A percentile compares a stretch with the other conserved stretches of the same genome.
These are phyloP conservation scores for Semicossyphus pulcher DNA, from an alignment of 2,113 vertebrate species.

Conservation along the genomic window DNA sequence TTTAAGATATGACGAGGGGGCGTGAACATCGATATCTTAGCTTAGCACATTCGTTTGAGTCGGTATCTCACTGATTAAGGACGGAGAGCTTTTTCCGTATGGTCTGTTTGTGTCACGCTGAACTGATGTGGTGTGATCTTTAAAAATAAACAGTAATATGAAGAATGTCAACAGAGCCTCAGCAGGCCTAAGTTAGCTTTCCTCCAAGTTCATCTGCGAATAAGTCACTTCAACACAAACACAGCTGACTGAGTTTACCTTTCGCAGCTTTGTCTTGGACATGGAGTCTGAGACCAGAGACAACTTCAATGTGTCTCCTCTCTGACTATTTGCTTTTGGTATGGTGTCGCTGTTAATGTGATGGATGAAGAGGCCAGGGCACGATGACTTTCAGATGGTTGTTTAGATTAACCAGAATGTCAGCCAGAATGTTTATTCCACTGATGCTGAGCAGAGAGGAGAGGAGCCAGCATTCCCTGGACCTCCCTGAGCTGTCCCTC, in stretches of 20 bases:
- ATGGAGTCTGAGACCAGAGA: not conserved
- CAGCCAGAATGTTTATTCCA: constrained; percentile 59
- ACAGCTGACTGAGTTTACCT: constrained; percentile 33
- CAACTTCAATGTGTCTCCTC: not conserved
- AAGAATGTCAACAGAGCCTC: constrained; percentile 3
- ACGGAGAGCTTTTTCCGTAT: too few species aligned
- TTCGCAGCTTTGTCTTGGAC: constrained; percentile 44
- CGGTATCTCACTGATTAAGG: too few species aligned
- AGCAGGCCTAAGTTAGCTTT: not conserved
- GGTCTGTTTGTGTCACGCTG: not conserved
- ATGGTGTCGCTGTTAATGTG: constrained; percentile 1
- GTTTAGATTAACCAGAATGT: constrained; percentile 48
- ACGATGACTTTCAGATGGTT: not conserved
- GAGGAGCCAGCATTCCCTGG: constrained; percentile 19
- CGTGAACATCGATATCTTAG: too few species aligned
- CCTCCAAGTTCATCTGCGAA: constrained; percentile 8
- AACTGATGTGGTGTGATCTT: not conserved
- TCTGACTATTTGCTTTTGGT: constrained; percentile 26
- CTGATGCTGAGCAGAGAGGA: constrained; percentile 58
- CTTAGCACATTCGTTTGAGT: too few species aligned
- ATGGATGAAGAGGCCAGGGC: constrained; percentile 3
- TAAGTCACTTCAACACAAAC: constrained; percentile 46
- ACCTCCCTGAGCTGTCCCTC: not conserved
- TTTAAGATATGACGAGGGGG: too few species aligned
- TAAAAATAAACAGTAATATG: constrained; percentile 4